A percentile compares a stretch with the other conserved stretches of the same genome.
Evolutionary conservation across 2,113 vertebrate species (phyloP).

Genomic region (Phyllostomus hastatus): DNA sequence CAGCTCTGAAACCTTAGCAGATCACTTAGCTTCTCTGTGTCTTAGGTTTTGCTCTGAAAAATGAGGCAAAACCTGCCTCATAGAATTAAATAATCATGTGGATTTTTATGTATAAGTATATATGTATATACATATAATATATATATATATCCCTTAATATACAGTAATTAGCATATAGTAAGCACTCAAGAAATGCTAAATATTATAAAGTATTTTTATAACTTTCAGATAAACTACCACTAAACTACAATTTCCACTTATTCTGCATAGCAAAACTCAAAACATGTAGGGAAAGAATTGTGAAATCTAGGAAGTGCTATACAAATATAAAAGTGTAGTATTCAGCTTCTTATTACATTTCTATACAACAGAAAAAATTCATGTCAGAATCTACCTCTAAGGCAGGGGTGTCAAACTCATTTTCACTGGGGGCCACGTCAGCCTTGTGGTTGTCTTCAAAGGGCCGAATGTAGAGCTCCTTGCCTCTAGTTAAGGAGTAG

Average conservation of each 20-base stretch:
- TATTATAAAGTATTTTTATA: neutral
- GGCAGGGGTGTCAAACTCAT: neutral
- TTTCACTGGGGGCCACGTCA: too few species aligned
- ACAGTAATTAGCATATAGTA: neutral
- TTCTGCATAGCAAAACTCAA: neutral
- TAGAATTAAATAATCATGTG: neutral
- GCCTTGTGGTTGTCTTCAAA: too few species aligned
- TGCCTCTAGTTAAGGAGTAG: too few species aligned
- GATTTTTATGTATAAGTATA: neutral
- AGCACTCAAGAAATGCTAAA: neutral
- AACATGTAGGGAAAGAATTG: neutral
- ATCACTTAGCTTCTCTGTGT: neutral
- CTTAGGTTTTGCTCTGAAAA: neutral
- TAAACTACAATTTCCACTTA: neutral
- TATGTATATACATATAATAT: neutral
- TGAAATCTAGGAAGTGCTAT: constrained; percentile 10
- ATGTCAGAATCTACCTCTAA: neutral
- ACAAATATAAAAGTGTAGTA: neutral
- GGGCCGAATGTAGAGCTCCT: too few species aligned
- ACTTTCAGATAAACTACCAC: neutral
- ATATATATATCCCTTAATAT: neutral
- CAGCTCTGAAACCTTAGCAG: constrained; percentile 15
- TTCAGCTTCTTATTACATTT: neutral
- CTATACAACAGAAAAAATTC: neutral
- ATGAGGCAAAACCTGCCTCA: neutral